A percentile compares a stretch with the other conserved stretches of the same genome.
These are phyloP conservation scores for Oostethus manadensis DNA, from an alignment of 2,113 vertebrate species.

Conservation along the genomic window DNA sequence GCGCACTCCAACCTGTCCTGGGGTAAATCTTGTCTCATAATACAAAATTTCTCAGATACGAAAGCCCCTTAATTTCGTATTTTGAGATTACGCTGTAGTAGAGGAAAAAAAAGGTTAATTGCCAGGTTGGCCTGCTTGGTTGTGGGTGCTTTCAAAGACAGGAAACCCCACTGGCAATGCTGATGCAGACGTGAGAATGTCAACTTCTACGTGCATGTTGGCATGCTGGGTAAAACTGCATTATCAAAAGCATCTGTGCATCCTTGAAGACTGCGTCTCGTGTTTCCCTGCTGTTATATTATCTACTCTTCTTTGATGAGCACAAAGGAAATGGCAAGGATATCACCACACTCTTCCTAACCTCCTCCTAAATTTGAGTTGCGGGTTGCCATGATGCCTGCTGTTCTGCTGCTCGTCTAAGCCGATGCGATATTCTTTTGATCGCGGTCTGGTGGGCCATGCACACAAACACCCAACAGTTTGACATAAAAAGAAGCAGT, in stretches of 20 bases:
- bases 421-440: constrained; percentile 59
- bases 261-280: constrained; percentile 54
- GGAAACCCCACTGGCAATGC: too few relatives aligned
- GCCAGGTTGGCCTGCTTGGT: too few relatives aligned
- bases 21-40: too few relatives aligned
- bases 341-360: constrained; percentile 54
- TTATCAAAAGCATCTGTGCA: constrained; percentile 45
- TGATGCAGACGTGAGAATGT: too few relatives aligned
- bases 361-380: constrained; percentile 59
- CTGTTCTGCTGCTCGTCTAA: constrained; percentile 61
- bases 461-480: constrained; percentile 49
- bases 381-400: constrained; percentile 62
- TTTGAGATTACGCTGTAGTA: too few relatives aligned
- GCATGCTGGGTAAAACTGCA: constrained; percentile 32
- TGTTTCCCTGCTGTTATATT: constrained; percentile 42
- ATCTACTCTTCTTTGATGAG: constrained; percentile 57
- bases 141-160: too few relatives aligned
- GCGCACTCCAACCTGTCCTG: too few relatives aligned
- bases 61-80: too few relatives aligned
- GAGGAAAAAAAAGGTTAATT: too few relatives aligned
- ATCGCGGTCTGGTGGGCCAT: constrained; percentile 54
- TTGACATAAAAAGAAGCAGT: constrained; percentile 39
- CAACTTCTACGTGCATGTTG: background rate
- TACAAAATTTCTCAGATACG: too few relatives aligned
- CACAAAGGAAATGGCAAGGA: constrained; percentile 55